Percentiles rank a stretch among this genome's conserved stretches.
phyloP scores from a whole-genome alignment of 2,888 invertebrate genomes.

The Panopea generosa region DNA sequence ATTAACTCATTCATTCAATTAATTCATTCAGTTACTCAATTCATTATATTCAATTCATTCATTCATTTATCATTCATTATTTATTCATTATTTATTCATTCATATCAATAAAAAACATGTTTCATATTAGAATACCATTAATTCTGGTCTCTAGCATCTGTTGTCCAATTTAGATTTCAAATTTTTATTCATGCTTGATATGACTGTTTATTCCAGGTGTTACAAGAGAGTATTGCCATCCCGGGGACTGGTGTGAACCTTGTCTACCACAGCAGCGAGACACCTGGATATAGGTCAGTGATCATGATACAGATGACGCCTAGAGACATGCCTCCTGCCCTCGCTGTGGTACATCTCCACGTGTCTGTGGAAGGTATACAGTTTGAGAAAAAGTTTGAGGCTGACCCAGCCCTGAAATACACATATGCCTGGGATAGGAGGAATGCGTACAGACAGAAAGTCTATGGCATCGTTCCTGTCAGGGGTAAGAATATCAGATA shows the following conservation, averaged over 20 bases:
- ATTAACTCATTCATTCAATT: too few species aligned
- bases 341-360: slow-evolving; percentile 91
- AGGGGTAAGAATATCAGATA: too few species aligned
- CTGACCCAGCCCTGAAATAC: slow-evolving; percentile 97
- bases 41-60: too few species aligned
- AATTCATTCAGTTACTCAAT: too few species aligned
- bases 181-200: too few species aligned
- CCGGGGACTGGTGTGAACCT: slow-evolving; percentile 97
- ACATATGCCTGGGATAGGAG: slow-evolving; percentile 99
- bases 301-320: slow-evolving; percentile 88
- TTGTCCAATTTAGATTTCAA: too few species aligned
- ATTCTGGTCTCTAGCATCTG: too few species aligned
- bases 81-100: too few species aligned
- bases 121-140: too few species aligned
- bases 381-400: slow-evolving; percentile 96
- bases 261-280: slow-evolving; percentile 97
- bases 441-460: slow-evolving; percentile 99
- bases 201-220: slow-evolving; percentile 90
- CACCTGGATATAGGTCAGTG: slow-evolving; percentile 96
- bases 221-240: slow-evolving; percentile 97
- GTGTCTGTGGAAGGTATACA: slow-evolving; percentile 96
- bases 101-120: too few species aligned
- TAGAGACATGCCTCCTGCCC: slow-evolving; percentile 76
- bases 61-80: too few species aligned
- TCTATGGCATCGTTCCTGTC: slow-evolving; percentile 98